Evolutionary conservation across 30 jellyfish, hydroid and myxozoan genomes (phyloP).

Genomic region (Catostylus mosaicus): DNA sequence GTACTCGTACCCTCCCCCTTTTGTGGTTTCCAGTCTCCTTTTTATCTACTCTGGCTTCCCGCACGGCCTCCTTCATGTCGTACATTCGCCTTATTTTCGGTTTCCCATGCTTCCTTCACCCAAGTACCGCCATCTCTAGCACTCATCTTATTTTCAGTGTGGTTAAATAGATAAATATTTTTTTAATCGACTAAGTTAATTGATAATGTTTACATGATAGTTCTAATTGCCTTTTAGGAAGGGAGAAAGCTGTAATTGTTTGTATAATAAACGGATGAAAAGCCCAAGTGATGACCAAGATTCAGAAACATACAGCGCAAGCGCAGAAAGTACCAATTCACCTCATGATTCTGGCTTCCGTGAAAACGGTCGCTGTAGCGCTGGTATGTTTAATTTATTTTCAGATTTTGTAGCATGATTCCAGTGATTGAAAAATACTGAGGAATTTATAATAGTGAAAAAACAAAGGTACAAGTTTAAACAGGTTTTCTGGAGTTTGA

Average conservation of each 20-base stretch:
- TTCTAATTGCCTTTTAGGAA: neutral
- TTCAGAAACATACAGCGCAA: conserved; percentile 29
- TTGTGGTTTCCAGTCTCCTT: neutral
- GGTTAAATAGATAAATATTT: too few species aligned
- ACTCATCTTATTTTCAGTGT: too few species aligned
- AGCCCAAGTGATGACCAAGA: conserved; percentile 57
- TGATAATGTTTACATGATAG: neutral
- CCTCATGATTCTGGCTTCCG: conserved; percentile 64
- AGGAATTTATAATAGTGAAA: too few species aligned
- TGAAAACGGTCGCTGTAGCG: conserved; percentile 30
- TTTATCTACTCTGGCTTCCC: too few species aligned
- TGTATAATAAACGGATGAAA: conserved; percentile 26
- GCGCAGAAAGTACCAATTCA: conserved; percentile 12
- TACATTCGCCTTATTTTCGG: too few species aligned
- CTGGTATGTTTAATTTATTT: neutral
- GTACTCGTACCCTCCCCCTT: neutral
- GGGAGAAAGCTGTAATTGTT: conserved; percentile 28
- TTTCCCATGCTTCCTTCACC: too few species aligned
- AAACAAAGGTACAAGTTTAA: too few species aligned
- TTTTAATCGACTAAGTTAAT: neutral
- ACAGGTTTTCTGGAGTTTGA: too few species aligned
- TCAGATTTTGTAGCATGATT: too few species aligned
- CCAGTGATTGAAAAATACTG: too few species aligned
- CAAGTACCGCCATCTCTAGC: too few species aligned
- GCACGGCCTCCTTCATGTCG: too few species aligned